Evolutionary conservation across 2,113 vertebrate genomes (phyloP), one percentile per base, ranked within the genome.

Genomic region (Macheiramphus alcinus): DNA sequence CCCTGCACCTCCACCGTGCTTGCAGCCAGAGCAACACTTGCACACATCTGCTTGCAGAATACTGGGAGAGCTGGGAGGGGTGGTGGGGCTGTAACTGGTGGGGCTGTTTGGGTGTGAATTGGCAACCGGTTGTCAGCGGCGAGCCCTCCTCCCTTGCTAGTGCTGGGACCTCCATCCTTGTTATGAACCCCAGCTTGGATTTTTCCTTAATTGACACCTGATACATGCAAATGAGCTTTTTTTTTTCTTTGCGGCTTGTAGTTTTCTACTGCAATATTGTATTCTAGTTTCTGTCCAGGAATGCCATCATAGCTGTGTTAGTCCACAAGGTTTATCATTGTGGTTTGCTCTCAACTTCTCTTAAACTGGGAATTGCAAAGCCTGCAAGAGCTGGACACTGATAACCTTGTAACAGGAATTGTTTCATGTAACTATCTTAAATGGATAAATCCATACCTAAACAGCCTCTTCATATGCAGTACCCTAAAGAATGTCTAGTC

Each of bases 1-100:
- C 42, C 36, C 42, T 9, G 18, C 2, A 1, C 32, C 53, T 26
- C 27, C 21, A 12, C 7, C 47, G 8, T 1, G 1, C 26, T 38
- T 2, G 5, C 25, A 31, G 48, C 66, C 29, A 3, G 12, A 56
- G 19, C 47, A 23, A 45, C 2, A 1, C 32, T 21, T 7, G 18
- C 12, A 36, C 26, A 1, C 7, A 8, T 73, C 47, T 50, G 56
- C 71, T 26, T n/a, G 18, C 11, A 10, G 21, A 36, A 36, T 16
- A 15, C 63, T 22, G 25, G 40, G 16, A 25, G 31, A 22, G n/a
- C 55, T 2, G 3, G 27, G 21, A 20, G 12, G 9, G 32, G 7
- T 23, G 61, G 7, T 1, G 6, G 14, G 38, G 22, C 74, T 62
- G 55, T 15, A 16, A 32, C 27, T 29, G 38, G 62, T 59, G 20